Base-by-base conservation (phyloP, 1,140 invertebrate genomes). In the Saccostrea echinata region DNA sequence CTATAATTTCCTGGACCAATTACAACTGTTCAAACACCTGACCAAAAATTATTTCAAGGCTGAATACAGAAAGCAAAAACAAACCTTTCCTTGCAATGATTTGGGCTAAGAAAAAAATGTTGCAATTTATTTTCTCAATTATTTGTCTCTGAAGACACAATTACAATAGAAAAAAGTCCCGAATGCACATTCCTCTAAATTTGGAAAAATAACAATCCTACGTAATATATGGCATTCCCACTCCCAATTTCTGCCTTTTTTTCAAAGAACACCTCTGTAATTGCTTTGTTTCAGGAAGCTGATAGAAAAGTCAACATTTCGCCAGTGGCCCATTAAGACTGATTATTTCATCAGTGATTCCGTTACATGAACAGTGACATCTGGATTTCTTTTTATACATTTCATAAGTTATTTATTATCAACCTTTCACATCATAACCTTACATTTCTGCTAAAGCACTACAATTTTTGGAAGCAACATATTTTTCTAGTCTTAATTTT, bases 321-420 rank as follows among this genome's bases (percentile, higher is more conserved):
- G 27, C 68, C 24, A 76, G 27, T 30, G 16, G 68, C 8, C 68
- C 68, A 76, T 76, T 76, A 76, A 76, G 16, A 30, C 68, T 76
- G 68, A 76, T 76, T 76, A 76, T 76, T 76, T 76, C 68, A 76
- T 76, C 68, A 76, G 16, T 27, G 27, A 27, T 30, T 27, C 27
- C 33, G 68, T 30, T 76, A 76, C 1, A 33, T 27, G 24, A 30
- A 16, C 68, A 30, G 16, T 76, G 68, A 76, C 68, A 76, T 27
- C 68, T 30, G 68, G 6, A 76, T 76, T 76, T 61, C 21, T 57
- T 57, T 76, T 76, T 76, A 76, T 27, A 76, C 12, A 30, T 76
- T 76, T 76, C 24, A 76, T 76, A 33, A 8, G n/a, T 76, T 76
- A 30, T 76, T 71, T 76, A 3, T 33, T 30, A 61, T 61, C 55